Evolutionary conservation across 1,140 invertebrate species (phyloP).

Genomic region (Matsumurasca onukii): DNA sequence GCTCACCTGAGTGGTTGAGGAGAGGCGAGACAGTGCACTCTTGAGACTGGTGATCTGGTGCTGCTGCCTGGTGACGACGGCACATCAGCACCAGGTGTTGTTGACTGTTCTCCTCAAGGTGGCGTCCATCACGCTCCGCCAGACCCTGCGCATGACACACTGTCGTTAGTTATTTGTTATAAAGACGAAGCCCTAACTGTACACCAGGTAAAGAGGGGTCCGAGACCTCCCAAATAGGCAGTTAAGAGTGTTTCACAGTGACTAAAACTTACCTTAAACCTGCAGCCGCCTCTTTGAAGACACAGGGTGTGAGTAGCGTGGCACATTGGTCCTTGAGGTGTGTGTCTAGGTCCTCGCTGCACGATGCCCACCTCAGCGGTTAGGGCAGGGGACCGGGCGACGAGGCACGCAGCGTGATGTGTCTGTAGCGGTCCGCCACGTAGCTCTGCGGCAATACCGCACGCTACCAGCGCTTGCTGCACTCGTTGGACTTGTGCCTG

Average conservation of each 20-base stretch:
- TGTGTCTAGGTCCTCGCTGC: slow-evolving; percentile 79
- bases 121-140: slow-evolving; percentile 63
- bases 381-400: slow-evolving; percentile 80
- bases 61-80: slow-evolving; percentile 77
- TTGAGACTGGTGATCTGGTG: slow-evolving; percentile 82
- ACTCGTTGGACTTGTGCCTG: slow-evolving; percentile 83
- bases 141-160: slow-evolving; percentile 48
- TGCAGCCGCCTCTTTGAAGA: slow-evolving; percentile 88
- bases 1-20: slow-evolving; percentile 68
- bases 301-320: slow-evolving; percentile 73
- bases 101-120: slow-evolving; percentile 79
- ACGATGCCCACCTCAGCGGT: slow-evolving; percentile 75
- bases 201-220: no score
- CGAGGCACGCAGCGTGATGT: slow-evolving; percentile 82
- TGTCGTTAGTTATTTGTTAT: no score
- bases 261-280: slow-evolving; percentile 74
- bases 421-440: slow-evolving; percentile 77
- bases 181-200: no score
- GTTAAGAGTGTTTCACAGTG: no score
- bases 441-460: slow-evolving; percentile 89
- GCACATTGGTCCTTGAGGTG: slow-evolving; percentile 86
- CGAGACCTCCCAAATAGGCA: no score
- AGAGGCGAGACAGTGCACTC: slow-evolving; percentile 73
- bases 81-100: slow-evolving; percentile 84
- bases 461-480: slow-evolving; percentile 81